Base-by-base conservation (phyloP, 2,888 invertebrate genomes). In the Zygaena filipendulae region DNA sequence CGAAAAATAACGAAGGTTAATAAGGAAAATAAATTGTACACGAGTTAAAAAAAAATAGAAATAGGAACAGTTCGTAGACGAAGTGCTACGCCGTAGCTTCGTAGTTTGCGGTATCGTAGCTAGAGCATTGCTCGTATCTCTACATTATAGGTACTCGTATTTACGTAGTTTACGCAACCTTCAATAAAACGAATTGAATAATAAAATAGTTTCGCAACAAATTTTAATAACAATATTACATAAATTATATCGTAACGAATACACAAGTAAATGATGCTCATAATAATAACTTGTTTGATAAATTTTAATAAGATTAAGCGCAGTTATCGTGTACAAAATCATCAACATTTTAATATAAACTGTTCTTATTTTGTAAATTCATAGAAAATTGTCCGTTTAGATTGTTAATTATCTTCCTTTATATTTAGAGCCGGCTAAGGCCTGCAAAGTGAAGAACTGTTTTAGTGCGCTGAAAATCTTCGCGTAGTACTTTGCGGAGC, bases 391-490 rank as follows among this genome's bases (percentile, higher is more conserved):
- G 36, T 27, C 29, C 32, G 38, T 32, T 30, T 28, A 25, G 32
- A 11, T 16, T 4, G 5, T 7, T 32, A 35, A 36, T 50, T 64
- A 69, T 66, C 71, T 74, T 58, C 63, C 71, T 69, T 75, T 75
- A 62, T 56, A 71, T 58, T 74, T 75, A 57, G 63, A 69, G 53
- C 75, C 72, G 47, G 67, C 61, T 54, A 69, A 46, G 49, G 77
- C 70, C 64, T 75, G 77, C 47, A 71, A 70, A 61, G 72, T 79
- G 71, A 74, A 79, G 60, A 72, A 74, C 51, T 74, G 74, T 75
- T 75, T 79, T 64, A 79, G 49, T 58, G 75, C 75, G 59, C 54
- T 70, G 54, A 77, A 66, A 46, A 79, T 74, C 67, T 64, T 74
- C 59, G 64, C 60, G 44, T 71, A 74, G 56, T 71, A 71, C 59